phyloP scores from a whole-genome alignment of 1,140 invertebrate species.

The Mizuhopecten yessoensis region DNA sequence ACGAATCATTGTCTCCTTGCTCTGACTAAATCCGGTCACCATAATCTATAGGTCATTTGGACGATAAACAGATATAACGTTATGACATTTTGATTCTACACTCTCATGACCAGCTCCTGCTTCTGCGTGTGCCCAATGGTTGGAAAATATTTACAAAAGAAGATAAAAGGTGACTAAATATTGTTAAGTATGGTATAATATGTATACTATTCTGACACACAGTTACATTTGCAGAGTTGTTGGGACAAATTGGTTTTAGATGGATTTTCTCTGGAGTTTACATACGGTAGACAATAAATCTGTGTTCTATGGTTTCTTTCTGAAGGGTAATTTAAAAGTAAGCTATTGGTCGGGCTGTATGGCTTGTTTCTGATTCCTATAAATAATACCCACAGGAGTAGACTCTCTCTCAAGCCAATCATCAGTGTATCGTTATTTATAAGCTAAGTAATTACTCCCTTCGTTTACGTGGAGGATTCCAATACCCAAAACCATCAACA shows the following conservation, averaged over 20 bases:
- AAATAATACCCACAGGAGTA: constrained; percentile 5
- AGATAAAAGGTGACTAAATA: not conserved
- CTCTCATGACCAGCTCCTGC: not conserved
- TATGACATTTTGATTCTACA: not conserved
- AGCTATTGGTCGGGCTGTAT: constrained; percentile 4
- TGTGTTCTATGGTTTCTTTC: not conserved
- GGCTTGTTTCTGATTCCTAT: not conserved
- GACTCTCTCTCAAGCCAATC: constrained; percentile 14
- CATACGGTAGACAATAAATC: not conserved
- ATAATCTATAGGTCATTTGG: not conserved
- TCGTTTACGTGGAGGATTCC: not conserved
- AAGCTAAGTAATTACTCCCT: not conserved
- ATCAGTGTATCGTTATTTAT: constrained; percentile 35
- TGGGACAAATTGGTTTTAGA: constrained; percentile 17
- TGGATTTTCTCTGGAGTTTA: not conserved
- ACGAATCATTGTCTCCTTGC: not conserved
- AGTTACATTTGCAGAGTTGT: not conserved
- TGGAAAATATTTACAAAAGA: not conserved
- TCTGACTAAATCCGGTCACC: not conserved
- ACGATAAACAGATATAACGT: not conserved
- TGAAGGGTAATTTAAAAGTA: constrained; percentile 16
- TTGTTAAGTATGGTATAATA: not conserved
- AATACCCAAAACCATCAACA: not conserved
- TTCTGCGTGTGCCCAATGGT: not conserved
- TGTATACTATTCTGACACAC: no score